Conservation (phyloP, 2,113 vertebrate species). For the Phainopepla nitens region DNA sequence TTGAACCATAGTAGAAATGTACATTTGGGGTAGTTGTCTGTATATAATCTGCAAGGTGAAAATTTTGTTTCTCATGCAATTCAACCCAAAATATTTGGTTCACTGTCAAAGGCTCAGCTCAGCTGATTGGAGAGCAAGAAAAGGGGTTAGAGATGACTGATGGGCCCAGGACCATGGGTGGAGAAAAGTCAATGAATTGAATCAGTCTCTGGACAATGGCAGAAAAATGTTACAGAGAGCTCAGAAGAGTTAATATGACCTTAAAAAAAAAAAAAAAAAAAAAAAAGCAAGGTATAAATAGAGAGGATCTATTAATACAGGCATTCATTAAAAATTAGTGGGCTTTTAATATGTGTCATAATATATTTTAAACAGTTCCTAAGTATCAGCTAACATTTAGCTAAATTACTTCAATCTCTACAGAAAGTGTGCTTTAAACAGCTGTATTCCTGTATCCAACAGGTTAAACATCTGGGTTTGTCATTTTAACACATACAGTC, state of each 20-base stretch:
- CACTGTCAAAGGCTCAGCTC: not conserved
- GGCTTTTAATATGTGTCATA: not conserved
- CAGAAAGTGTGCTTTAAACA: not conserved
- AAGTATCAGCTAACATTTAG: not conserved
- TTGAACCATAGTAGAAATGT: not conserved
- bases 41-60: not conserved
- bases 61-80: not conserved
- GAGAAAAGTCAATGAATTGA: not conserved
- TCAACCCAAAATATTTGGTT: not conserved
- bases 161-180: not conserved
- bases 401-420: not conserved
- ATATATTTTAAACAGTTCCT: not conserved
- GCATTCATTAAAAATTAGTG: not conserved
- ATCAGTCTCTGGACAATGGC: not conserved
- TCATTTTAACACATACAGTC: not conserved
- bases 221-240: not conserved
- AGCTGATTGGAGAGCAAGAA: not conserved
- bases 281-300: not conserved
- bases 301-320: not conserved
- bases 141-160: not conserved
- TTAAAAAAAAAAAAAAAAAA: not conserved
- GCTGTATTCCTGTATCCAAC: not conserved
- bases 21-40: not conserved
- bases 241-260: not conserved
- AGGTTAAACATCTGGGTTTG: not conserved